Base-by-base conservation (phyloP, 1,140 invertebrate species). In the Drosophila triauraria region DNA sequence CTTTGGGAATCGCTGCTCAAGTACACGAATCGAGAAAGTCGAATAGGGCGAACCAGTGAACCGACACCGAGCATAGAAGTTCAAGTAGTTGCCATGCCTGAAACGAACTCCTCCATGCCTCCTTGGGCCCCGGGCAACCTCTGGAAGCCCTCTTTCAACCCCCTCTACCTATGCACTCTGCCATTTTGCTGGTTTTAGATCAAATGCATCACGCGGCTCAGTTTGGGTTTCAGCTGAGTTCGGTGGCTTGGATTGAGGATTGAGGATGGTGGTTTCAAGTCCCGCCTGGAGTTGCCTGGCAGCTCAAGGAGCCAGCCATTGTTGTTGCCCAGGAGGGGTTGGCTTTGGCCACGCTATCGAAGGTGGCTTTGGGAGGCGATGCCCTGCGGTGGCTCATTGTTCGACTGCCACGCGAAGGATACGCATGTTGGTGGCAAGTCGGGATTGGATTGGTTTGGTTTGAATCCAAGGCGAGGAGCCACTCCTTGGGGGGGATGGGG, bases 391-490 rank as follows among this genome's bases (percentile, higher is more conserved):
- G 60, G 57, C 67, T 77, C 61, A 88, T 87, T 87, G 83, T 87
- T 88, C 81, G 63, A 67, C 82, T 80, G 77, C 72, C 76, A 64
- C 77, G 80, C 84, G 53, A 54, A 59, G 77, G 53, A 75, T 74
- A 84, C 80, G 83, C 80, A 87, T 87, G 83, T 71, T 87, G 60
- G 63, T 88, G 80, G 80, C 80, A 87, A 72, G 82, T 69, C 61
- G 46, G 78, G 48, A 65, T 72, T 76, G 60, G 64, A 79, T 74
- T 87, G 69, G 70, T 79, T 78, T 70, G 75, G 79, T 50, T 56
- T 15, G 10, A 32, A 44, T 27, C 17, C 4, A 40, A 35, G 51
- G 32, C 32, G 38, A n/a, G n/a, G n/a, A 35, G 32, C 25, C 9
- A 35, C 35, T 32, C 47, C 32, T 30, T 67, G 53, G 7, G 23